Evolutionary conservation across 1,140 invertebrate genomes (phyloP).

Genomic region (Goniozus legneri): DNA sequence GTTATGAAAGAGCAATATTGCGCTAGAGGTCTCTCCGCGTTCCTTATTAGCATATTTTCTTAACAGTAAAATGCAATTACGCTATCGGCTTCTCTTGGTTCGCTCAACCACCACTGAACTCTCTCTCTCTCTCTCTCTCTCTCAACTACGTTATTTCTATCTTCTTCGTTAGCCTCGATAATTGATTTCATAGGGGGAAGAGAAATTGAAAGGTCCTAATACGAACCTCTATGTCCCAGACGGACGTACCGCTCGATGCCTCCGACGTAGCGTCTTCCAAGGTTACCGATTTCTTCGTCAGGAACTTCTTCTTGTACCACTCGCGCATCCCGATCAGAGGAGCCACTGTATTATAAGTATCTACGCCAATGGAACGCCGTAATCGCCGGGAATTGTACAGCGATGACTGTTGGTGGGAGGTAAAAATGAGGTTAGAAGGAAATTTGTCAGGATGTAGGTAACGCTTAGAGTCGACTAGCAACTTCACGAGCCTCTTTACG

Average conservation of each 20-base stretch:
- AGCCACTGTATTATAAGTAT: constrained; percentile 36
- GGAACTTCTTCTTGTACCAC: constrained; percentile 12
- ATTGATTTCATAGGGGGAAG: too few relatives aligned
- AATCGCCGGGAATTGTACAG: constrained; percentile 30
- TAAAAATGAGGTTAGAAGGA: constrained; percentile 26
- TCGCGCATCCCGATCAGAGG: constrained; percentile 32
- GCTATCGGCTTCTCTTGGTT: background rate
- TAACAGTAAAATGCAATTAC: background rate
- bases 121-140: too few relatives aligned
- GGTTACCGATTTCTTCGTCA: background rate
- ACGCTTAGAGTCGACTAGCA: constrained; percentile 35
- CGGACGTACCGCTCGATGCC: constrained; percentile 8
- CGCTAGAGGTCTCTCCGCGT: background rate
- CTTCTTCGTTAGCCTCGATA: too few relatives aligned
- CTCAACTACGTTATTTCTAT: too few relatives aligned
- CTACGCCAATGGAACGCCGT: constrained; percentile 27
- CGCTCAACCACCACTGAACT: too few relatives aligned
- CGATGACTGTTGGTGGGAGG: constrained; percentile 28
- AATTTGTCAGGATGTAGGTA: constrained; percentile 31
- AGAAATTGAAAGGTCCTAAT: too few relatives aligned
- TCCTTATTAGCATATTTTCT: background rate
- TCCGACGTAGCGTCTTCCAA: background rate
- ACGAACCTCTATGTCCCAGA: too few relatives aligned
- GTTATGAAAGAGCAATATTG: background rate
- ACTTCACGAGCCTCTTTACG: constrained; percentile 30